phyloP scores from a whole-genome alignment of 2,797 vertebrate genomes.

The Rhinella marina region DNA sequence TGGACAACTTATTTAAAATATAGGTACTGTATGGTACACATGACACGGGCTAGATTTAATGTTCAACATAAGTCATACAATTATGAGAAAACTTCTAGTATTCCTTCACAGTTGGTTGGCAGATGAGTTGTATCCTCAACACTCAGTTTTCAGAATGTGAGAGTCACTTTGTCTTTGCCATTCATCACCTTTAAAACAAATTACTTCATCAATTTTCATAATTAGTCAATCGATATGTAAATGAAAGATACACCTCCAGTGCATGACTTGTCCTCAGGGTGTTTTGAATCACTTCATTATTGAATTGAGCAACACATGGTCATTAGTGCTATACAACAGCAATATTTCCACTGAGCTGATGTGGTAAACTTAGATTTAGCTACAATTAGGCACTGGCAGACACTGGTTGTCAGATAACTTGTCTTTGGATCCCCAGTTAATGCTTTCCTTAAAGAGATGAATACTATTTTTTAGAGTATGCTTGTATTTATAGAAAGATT shows the following conservation, averaged over 20 bases:
- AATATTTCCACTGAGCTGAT: no score
- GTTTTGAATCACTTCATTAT: not conserved
- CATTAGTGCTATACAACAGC: no score
- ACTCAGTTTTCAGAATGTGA: not conserved
- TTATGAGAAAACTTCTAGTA: not conserved
- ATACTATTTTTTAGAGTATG: no score
- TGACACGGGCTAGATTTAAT: not conserved
- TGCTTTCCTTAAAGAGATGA: no score
- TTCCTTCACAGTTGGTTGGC: not conserved
- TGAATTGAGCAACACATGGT: not conserved
- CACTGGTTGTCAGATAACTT: not conserved
- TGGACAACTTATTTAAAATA: not conserved
- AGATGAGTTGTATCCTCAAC: not conserved
- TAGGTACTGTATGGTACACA: not conserved
- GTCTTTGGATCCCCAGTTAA: no score
- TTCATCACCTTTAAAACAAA: no score
- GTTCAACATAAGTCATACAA: not conserved
- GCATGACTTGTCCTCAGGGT: not conserved
- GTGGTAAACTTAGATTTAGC: no score
- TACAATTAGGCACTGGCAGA: not conserved
- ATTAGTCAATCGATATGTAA: no score
- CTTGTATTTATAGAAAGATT: no score
- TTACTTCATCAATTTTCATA: no score
- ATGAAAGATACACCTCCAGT: not conserved
- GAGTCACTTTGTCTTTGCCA: not conserved